phyloP scores from a whole-genome alignment of 2,888 invertebrate genomes.

The Cheilosia grossa region DNA sequence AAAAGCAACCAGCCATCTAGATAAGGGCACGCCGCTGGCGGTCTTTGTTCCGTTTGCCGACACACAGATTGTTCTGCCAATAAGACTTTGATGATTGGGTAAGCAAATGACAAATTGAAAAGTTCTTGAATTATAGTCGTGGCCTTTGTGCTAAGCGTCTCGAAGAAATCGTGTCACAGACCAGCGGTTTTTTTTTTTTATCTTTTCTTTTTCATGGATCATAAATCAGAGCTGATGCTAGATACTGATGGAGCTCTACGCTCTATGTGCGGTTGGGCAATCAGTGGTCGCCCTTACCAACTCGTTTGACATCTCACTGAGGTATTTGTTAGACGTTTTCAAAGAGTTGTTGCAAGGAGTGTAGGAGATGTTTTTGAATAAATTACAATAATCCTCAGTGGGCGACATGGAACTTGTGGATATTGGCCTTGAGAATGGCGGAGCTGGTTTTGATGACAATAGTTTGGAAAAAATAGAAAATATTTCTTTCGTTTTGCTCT shows the following conservation, averaged over 20 bases:
- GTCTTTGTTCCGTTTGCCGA: constrained; percentile 44
- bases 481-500: too few relatives aligned
- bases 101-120: constrained; percentile 65
- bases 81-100: constrained; percentile 47
- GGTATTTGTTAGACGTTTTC: constrained; percentile 4
- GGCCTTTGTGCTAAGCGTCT: background rate
- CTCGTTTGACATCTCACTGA: constrained; percentile 35
- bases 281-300: constrained; percentile 30
- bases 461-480: too few relatives aligned
- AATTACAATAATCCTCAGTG: background rate
- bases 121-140: background rate
- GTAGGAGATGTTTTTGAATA: background rate
- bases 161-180: constrained; percentile 51
- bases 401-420: background rate
- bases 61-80: constrained; percentile 51
- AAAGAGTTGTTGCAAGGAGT: constrained; percentile 17
- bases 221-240: constrained; percentile 51
- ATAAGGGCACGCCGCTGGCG: constrained; percentile 46
- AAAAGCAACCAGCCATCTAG: constrained; percentile 36
- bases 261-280: constrained; percentile 17
- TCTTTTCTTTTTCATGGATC: constrained; percentile 26
- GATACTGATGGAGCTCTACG: constrained; percentile 20
- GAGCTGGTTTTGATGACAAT: background rate
- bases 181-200: background rate
- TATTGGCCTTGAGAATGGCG: background rate